Conservation (phyloP, 2,113 vertebrate genomes). For the Hypanus sabinus region DNA sequence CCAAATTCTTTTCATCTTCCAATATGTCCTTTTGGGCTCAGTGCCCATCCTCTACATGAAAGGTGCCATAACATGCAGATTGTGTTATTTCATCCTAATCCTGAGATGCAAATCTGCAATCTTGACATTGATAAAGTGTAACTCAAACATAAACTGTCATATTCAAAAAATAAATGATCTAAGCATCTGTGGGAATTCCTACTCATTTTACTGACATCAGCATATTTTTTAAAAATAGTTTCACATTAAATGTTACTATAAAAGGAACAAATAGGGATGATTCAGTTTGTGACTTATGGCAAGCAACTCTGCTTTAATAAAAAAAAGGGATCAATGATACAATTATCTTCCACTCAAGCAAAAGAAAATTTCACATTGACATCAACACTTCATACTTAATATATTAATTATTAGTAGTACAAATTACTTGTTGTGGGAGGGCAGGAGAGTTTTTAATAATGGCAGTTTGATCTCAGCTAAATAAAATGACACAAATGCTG, state of each 20-base stretch:
- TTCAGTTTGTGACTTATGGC: conserved; percentile 65
- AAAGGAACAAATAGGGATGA: conserved; percentile 20
- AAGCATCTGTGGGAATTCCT: conserved; percentile 11
- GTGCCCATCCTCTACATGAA: neutral
- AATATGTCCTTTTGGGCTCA: neutral
- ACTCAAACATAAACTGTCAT: neutral
- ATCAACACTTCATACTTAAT: conserved; percentile 70
- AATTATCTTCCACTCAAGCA: conserved; percentile 84
- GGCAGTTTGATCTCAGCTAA: conserved; percentile 52
- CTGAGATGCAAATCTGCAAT: neutral
- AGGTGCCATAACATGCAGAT: neutral
- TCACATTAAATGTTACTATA: neutral
- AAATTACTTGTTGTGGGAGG: conserved; percentile 46
- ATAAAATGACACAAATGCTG: conserved; percentile 63
- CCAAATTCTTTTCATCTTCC: neutral
- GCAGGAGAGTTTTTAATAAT: conserved; percentile 16
- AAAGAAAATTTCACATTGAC: conserved; percentile 79
- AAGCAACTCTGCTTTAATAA: conserved; percentile 91
- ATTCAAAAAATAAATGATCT: conserved; percentile 24
- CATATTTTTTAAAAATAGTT: neutral
- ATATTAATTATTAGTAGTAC: conserved; percentile 58
- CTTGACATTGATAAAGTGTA: neutral
- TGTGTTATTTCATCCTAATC: neutral
- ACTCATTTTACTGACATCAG: conserved; percentile 15
- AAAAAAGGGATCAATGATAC: conserved; percentile 86